Percentiles rank a stretch among this genome's conserved stretches.
Evolutionary conservation across 2,888 invertebrate genomes (phyloP).

Genomic region (Cyclophora albipunctata): DNA sequence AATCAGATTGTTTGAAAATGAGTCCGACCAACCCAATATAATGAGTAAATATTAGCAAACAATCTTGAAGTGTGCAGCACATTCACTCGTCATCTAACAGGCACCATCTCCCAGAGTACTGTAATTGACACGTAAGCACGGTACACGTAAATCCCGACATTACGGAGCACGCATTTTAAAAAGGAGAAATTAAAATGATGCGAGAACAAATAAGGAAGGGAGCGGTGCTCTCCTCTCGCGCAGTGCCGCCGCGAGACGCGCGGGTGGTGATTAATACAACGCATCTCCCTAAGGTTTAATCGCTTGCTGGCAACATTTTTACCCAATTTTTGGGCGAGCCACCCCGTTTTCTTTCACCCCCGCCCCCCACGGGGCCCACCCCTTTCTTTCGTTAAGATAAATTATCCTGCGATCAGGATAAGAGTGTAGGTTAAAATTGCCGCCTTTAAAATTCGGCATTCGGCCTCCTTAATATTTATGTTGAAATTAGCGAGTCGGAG

Average conservation of each 20-base stretch:
- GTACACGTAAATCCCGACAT: no score
- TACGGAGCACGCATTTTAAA: no score
- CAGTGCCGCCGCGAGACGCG: constrained; percentile 49
- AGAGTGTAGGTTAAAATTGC: constrained; percentile 75
- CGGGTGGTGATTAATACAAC: constrained; percentile 76
- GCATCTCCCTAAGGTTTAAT: constrained; percentile 75
- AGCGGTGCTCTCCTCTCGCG: constrained; percentile 35
- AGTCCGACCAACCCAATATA: no score
- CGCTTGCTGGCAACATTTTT: constrained; percentile 75
- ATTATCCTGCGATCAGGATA: constrained; percentile 74
- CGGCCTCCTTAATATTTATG: constrained; percentile 69
- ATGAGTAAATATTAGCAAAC: no score
- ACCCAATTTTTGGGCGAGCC: constrained; percentile 70
- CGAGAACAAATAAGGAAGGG: background rate
- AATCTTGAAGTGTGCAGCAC: no score
- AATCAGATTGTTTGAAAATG: background rate
- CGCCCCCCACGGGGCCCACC: constrained; percentile 48
- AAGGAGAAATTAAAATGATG: background rate
- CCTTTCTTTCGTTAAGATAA: constrained; percentile 76
- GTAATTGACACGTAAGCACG: no score
- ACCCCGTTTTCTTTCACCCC: constrained; percentile 36
- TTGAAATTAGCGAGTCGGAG: constrained; percentile 45
- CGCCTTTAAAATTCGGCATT: constrained; percentile 72
- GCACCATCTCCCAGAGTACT: no score
- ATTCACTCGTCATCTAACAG: no score